These are phyloP conservation scores for Camponotus vicinus DNA, from an alignment of 1,140 invertebrate genomes.

Conservation along the genomic window DNA sequence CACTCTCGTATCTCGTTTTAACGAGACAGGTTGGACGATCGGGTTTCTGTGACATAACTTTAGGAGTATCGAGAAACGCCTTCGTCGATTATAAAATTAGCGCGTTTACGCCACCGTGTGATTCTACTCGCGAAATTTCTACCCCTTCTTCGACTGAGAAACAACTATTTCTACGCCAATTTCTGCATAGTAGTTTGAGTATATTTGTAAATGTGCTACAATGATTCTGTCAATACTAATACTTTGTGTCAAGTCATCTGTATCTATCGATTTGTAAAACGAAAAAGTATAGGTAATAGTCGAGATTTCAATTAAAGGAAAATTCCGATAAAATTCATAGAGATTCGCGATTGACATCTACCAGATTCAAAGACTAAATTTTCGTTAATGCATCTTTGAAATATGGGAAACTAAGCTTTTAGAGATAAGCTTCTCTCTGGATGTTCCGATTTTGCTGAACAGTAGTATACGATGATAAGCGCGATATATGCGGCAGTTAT, in stretches of 20 bases:
- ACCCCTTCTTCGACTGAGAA: neutral
- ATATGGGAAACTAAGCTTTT: neutral
- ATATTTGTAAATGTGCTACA: neutral
- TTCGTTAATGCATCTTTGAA: neutral
- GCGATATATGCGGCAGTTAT: constrained; percentile 62
- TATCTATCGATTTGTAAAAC: neutral
- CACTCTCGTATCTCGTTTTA: constrained; percentile 37
- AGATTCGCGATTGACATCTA: neutral
- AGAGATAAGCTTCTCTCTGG: neutral
- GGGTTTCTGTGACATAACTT: neutral
- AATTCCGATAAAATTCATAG: neutral
- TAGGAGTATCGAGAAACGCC: neutral
- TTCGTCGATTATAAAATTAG: constrained; percentile 28
- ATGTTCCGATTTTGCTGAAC: neutral
- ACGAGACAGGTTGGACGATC: constrained; percentile 27
- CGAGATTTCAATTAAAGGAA: neutral
- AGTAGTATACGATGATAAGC: too few relatives aligned
- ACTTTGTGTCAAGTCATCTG: too few relatives aligned
- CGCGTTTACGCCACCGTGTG: neutral
- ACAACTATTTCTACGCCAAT: neutral
- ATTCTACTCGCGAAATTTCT: neutral
- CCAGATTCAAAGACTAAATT: neutral
- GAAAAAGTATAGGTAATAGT: neutral
- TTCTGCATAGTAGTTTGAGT: neutral
- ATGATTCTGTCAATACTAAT: neutral